Evolutionary conservation across 2,797 vertebrate genomes (phyloP).

Genomic region (Mormyrops boulengeri): DNA sequence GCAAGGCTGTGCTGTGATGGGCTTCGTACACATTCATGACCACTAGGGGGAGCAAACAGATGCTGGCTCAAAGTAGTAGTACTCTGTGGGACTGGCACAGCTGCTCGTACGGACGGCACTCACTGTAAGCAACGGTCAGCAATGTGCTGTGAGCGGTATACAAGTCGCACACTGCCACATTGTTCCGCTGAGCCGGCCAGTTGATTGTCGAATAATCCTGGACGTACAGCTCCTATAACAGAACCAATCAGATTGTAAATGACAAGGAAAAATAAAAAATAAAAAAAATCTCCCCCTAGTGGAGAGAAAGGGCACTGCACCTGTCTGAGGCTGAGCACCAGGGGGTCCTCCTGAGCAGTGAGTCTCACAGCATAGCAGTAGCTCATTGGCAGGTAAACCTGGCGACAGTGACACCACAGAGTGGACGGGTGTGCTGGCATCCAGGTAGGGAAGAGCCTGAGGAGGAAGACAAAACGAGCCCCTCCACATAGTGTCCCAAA

Average conservation of each 20-base stretch:
- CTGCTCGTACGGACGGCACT: conserved; percentile 20
- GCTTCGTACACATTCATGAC: conserved; percentile 79
- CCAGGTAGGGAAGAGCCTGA: conserved; percentile 84
- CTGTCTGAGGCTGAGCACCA: conserved; percentile 83
- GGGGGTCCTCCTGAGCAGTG: conserved; percentile 67
- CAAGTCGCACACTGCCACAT: conserved; percentile 74
- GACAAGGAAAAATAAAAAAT: neutral
- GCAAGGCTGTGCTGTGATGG: conserved; percentile 68
- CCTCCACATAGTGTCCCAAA: neutral
- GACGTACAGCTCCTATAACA: conserved; percentile 79
- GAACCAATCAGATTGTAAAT: neutral
- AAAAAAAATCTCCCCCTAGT: conserved; percentile 22
- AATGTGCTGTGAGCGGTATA: conserved; percentile 85
- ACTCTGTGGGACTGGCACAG: too few species aligned
- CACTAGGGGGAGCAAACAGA: conserved; percentile 42
- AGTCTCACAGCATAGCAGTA: conserved; percentile 83
- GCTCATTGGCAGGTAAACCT: conserved; percentile 96
- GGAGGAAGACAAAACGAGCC: neutral
- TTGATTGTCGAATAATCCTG: conserved; percentile 77
- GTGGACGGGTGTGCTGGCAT: conserved; percentile 82
- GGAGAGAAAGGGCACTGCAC: conserved; percentile 44
- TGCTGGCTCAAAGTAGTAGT: neutral
- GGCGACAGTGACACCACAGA: conserved; percentile 94
- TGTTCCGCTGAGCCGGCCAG: conserved; percentile 85
- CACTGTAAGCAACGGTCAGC: conserved; percentile 61